These are phyloP conservation scores for Brachionus asplanchnoidis DNA, from an alignment of 1,140 invertebrate species.

Conservation along the genomic window DNA sequence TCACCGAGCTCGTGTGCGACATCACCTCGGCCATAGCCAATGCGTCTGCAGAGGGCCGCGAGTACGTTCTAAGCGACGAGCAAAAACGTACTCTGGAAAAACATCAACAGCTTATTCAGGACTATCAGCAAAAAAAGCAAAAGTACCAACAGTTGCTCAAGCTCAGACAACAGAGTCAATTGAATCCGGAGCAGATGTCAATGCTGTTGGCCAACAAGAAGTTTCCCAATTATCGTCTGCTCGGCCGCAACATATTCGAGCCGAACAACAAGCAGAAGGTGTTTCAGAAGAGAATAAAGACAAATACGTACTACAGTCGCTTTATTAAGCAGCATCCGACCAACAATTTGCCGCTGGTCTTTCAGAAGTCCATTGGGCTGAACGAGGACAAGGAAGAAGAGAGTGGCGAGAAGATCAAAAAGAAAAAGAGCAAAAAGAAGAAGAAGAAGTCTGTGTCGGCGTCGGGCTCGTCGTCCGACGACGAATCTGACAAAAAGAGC, in stretches of 20 bases:
- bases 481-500: not conserved
- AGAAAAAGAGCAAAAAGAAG: not conserved
- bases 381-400: not conserved
- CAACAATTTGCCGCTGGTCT: slow-evolving; percentile 22
- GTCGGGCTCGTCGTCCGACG: not conserved
- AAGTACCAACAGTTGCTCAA: slow-evolving; percentile 11
- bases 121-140: slow-evolving; percentile 26
- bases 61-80: not conserved
- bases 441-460: not conserved
- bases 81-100: slow-evolving; percentile 3
- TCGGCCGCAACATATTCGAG: slow-evolving; percentile 42
- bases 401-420: not conserved
- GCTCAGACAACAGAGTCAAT: not conserved
- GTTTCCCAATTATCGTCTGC: slow-evolving; percentile 34
- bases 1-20: not conserved
- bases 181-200: not conserved
- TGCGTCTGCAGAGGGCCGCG: not conserved
- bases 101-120: slow-evolving; percentile 20
- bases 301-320: slow-evolving; percentile 11
- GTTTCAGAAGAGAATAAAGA: slow-evolving; percentile 14
- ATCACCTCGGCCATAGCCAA: not conserved
- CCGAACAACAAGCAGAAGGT: slow-evolving; percentile 36
- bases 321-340: slow-evolving; percentile 42
- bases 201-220: not conserved
- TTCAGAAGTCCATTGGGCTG: not conserved